phyloP scores from a whole-genome alignment of 92 coral and sea anemone genomes.

The Parazoanthus atlanticus region DNA sequence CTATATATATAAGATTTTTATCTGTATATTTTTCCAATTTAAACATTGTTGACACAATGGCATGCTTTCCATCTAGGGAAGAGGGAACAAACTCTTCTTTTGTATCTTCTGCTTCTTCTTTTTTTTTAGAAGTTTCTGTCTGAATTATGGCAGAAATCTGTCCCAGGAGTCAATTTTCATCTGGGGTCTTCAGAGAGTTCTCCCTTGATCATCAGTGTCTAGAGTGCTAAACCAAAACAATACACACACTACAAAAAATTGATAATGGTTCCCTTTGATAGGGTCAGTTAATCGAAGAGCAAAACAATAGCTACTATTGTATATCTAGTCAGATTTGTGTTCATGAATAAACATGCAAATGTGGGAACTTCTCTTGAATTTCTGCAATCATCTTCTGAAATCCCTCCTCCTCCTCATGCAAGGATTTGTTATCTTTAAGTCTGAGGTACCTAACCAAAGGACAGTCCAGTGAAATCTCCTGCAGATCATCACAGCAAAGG shows the following conservation, averaged over 20 bases:
- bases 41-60: no score
- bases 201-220: conserved; percentile 94
- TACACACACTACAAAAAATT: no score
- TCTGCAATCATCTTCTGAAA: conserved; percentile 34
- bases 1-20: no score
- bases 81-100: conserved; percentile 94
- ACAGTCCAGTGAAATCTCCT: conserved; percentile 34
- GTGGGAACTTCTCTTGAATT: conserved; percentile 45
- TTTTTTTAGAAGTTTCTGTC: conserved; percentile 71
- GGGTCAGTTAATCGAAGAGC: no score
- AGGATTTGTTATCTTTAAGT: conserved; percentile 25
- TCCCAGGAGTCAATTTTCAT: conserved; percentile 96
- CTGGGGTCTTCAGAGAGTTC: conserved; percentile 95
- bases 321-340: no score
- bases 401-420: conserved; percentile 38
- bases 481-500: conserved; percentile 30
- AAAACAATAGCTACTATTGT: no score
- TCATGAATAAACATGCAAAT: background rate
- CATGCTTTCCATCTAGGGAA: conserved; percentile 95
- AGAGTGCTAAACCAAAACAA: no score
- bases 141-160: conserved; percentile 95
- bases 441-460: conserved; percentile 35
- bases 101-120: conserved; percentile 71
- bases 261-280: no score
- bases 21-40: no score